Evolutionary conservation across 2,797 vertebrate genomes (phyloP), one percentile per base, ranked within the genome.

Genomic region (Hydrophis major): DNA sequence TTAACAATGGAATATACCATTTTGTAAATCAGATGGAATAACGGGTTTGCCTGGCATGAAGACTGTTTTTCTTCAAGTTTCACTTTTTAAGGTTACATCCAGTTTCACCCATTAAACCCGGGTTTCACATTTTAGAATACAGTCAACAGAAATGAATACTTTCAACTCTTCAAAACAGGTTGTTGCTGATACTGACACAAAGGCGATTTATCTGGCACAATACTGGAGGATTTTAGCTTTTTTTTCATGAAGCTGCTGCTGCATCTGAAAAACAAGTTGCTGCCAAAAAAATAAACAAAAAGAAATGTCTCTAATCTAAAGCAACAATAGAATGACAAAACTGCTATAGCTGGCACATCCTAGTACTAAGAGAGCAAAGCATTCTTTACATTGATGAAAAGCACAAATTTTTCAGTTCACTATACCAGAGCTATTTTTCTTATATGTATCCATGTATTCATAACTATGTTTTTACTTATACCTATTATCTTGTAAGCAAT

Each of bases 351-450:
- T 94, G 94, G 50, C 74, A 95, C 69, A n/a, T 37, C 92, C 93
- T 94, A 87, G 6, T n/a, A 18, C 55, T 89, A 47, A 1, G 37
- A 1, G 25, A 96, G 94, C 92, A 96, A 96, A 95, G 93, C 60
- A 66, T 96, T 91, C 78, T 89, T 95, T 93, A 16, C 92, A 94
- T 89, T 90, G 0, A 3, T 90, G 90, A 89, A 78, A 86, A 93
- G 92, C 11, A 22, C 89, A 95, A 94, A 92, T 95, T 96, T 94
- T 96, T 94, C 91, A 94, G 91, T 89, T 96, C 57, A 1, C 0
- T 28, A 90, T 59, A 1, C 0, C 22, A 90, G 89, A 93, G 94
- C 94, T 0, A 1, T 6, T 47, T 47, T 47, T 47, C 47, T 47
- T 47, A 47, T 47, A 47, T 47, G 47, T 47, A 47, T 47, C 47